A percentile compares a stretch with the other conserved stretches of the same genome.
phyloP scores from a whole-genome alignment of 2,797 vertebrate genomes.

The Glossophaga mutica region DNA sequence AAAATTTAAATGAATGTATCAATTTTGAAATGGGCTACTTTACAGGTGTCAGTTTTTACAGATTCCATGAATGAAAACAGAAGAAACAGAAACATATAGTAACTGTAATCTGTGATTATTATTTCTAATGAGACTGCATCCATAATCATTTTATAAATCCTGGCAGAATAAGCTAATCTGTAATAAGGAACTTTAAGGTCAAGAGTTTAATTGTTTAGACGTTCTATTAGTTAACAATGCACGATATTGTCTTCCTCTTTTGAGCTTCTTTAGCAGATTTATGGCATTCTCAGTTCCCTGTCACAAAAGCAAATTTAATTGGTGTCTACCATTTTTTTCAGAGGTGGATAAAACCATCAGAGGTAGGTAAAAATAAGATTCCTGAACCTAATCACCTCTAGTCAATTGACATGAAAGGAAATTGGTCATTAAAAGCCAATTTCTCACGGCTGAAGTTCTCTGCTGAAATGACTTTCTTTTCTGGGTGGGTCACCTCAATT shows the following conservation, averaged over 20 bases:
- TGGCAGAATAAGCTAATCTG: not conserved
- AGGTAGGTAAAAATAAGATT: not conserved
- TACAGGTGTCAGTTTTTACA: not conserved
- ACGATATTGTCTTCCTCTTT: not conserved
- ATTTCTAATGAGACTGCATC: not conserved
- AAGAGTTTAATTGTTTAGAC: conserved; percentile 38
- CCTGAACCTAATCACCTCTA: conserved; percentile 19
- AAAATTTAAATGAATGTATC: not conserved
- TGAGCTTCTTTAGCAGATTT: conserved; percentile 39
- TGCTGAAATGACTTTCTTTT: conserved; percentile 57
- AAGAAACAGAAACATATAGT: not conserved
- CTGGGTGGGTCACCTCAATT: conserved; percentile 67
- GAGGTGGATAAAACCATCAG: not conserved
- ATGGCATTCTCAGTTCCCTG: not conserved
- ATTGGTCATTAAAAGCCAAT: conserved; percentile 72
- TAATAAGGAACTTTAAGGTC: conserved; percentile 44
- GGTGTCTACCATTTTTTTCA: not conserved
- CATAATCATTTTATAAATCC: not conserved
- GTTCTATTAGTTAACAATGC: conserved; percentile 8
- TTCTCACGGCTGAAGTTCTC: conserved; percentile 49
- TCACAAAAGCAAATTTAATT: conserved; percentile 56
- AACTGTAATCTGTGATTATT: not conserved
- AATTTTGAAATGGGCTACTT: not conserved
- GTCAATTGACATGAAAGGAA: conserved; percentile 65
- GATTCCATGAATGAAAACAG: not conserved